phyloP scores from a whole-genome alignment of 1,140 invertebrate genomes.

The Megalonaias nervosa region DNA sequence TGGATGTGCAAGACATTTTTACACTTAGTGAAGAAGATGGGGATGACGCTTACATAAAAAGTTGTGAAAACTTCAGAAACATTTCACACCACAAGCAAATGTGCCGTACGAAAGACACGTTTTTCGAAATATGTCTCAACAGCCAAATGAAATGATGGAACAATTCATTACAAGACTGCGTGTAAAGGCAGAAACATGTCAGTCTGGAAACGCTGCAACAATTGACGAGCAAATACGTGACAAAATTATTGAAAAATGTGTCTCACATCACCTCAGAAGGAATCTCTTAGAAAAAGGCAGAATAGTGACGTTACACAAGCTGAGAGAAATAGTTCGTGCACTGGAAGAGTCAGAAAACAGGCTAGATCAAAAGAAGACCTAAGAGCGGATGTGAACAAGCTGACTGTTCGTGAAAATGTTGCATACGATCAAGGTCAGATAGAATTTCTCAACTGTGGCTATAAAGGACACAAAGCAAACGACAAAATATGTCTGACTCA shows the following conservation, averaged over 20 bases:
- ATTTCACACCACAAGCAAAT: too few species aligned
- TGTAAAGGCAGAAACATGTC: constrained; percentile 19
- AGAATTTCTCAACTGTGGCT: background rate
- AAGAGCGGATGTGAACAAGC: background rate
- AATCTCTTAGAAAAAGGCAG: constrained; percentile 21
- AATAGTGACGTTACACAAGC: constrained; percentile 8
- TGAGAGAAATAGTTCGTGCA: background rate
- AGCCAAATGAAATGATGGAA: background rate
- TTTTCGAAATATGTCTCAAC: background rate
- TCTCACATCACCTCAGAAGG: constrained; percentile 5
- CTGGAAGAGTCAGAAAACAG: constrained; percentile 3
- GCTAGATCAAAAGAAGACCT: background rate
- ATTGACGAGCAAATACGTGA: constrained; percentile 20
- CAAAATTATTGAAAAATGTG: constrained; percentile 32
- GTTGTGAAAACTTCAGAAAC: too few species aligned
- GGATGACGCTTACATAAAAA: too few species aligned
- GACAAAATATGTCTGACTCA: background rate
- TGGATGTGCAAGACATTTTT: too few species aligned
- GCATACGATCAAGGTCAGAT: background rate
- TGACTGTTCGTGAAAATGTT: background rate
- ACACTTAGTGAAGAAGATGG: too few species aligned
- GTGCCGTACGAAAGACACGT: background rate
- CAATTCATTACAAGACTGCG: constrained; percentile 12
- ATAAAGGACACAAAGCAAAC: background rate
- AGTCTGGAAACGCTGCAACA: constrained; percentile 11